Base-by-base conservation (phyloP, 2,888 invertebrate species). In the Scaptomyza reducta region DNA sequence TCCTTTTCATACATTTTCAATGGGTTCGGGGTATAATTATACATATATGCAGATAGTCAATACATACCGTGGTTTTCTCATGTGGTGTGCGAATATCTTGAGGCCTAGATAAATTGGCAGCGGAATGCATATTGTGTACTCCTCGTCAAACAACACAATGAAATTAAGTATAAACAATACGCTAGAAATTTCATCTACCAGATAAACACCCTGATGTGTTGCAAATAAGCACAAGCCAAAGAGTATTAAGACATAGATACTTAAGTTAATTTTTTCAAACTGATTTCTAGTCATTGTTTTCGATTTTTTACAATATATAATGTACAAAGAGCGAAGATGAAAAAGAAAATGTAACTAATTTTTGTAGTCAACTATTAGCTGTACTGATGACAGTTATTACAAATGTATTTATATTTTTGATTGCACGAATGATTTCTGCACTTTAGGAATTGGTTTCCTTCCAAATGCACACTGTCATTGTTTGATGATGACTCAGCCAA, bases 401-500 rank as follows among this genome's bases (percentile, higher is more conserved):
- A 38, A 14, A 38, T 38, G 38, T 9, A 9, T 14, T 1, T 1
- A 7, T 14, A 38, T 14, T 14, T n/a, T 35, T 6, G n/a, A 7
- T 14, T n/a, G 1, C 16, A 22, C 22, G 1, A 22, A 4, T 3
- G 22, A 22, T 22, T 22, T 22, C 22, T 22, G 22, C 22, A 4
- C 22, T 22, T 4, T 22, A 5, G 22, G 22, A 22, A 22, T 4
- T 22, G 22, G 22, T 31, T 29, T 3, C 27, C 22, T 22, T 7
- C 10, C n/a, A 22, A n/a, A 27, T 35, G 47, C 31, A 27, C 35
- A 50, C 18, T 53, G 50, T 70, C 50, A 59, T 59, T 44, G 16
- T 51, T 44, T 25, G 46, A 53, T 73, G 73, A 73, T 73, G 73
- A 73, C 55, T 58, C 46, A 38, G 45, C 9, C 9, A 10, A 10